A percentile compares a stretch with the other conserved stretches of the same genome.
phyloP scores from a whole-genome alignment of 1,140 invertebrate genomes.

The Neodiprion fabricii region DNA sequence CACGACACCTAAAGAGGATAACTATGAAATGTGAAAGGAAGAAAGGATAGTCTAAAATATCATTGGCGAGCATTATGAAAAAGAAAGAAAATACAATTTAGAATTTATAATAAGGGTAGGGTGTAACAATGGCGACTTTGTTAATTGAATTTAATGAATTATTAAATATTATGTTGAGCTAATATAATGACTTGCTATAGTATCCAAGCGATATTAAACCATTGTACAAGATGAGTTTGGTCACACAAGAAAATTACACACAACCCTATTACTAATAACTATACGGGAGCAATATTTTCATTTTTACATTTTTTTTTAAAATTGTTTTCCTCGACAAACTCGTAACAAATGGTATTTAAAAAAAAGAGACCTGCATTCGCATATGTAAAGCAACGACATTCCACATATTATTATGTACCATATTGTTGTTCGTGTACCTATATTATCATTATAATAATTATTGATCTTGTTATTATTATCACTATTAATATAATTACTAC shows the following conservation, averaged over 20 bases:
- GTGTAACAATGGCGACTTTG: too few species aligned
- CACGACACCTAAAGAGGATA: too few species aligned
- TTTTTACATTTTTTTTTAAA: slow-evolving; percentile 14
- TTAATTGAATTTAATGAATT: neutral
- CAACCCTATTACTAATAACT: slow-evolving; percentile 32
- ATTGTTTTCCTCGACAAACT: neutral
- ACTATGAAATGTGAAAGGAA: too few species aligned
- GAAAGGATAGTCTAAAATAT: too few species aligned
- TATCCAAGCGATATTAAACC: slow-evolving; percentile 34
- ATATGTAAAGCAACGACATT: slow-evolving; percentile 5
- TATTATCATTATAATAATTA: too few species aligned
- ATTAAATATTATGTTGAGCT: slow-evolving; percentile 13
- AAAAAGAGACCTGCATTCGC: slow-evolving; percentile 3
- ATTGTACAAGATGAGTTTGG: slow-evolving; percentile 35
- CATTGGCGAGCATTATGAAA: too few species aligned
- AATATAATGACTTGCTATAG: slow-evolving; percentile 31
- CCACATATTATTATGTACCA: neutral
- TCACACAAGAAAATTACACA: slow-evolving; percentile 39
- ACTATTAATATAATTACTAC: neutral
- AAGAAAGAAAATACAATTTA: too few species aligned
- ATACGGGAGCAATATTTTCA: slow-evolving; percentile 29
- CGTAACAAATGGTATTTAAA: neutral
- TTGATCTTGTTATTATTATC: too few species aligned
- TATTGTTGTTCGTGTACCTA: too few species aligned
- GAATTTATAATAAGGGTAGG: too few species aligned